Conservation (phyloP, 2,113 vertebrate species). For the Suricata suricatta region DNA sequence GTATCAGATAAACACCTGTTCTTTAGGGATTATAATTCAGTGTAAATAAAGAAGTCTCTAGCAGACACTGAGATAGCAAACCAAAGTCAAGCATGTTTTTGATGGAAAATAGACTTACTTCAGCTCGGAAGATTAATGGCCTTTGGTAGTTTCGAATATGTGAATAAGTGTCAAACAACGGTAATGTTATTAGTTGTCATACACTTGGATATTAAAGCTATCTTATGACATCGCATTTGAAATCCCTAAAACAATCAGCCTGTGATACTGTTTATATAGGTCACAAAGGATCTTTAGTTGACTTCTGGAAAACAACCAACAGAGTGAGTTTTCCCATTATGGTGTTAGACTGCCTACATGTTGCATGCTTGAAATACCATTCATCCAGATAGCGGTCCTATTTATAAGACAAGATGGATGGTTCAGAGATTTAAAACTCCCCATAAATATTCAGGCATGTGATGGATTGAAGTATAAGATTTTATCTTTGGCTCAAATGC, state of each 20-base stretch:
- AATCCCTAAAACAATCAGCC: not conserved
- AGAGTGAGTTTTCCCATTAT: not conserved
- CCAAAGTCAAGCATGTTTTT: not conserved
- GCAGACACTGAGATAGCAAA: not conserved
- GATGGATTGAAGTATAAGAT: not conserved
- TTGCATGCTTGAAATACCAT: not conserved
- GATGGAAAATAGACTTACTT: not conserved
- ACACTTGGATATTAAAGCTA: not conserved
- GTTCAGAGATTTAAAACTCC: constrained; percentile 17
- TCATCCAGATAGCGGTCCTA: not conserved
- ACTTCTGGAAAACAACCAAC: constrained; percentile 22
- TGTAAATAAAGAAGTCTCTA: not conserved
- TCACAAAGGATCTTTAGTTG: not conserved
- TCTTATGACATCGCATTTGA: not conserved
- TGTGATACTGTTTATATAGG: not conserved
- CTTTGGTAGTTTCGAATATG: constrained; percentile 9
- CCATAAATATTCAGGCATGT: constrained; percentile 41
- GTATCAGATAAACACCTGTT: constrained; percentile 8
- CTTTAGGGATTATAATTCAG: constrained; percentile 29
- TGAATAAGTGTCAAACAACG: not conserved
- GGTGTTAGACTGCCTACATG: not conserved
- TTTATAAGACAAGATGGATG: constrained; percentile 32
- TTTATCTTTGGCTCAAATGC: constrained; percentile 34
- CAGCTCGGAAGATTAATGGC: not conserved
- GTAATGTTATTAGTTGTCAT: not conserved